Percentiles rank a stretch among this genome's conserved stretches.
phyloP scores from a whole-genome alignment of 2,113 vertebrate genomes.

The Pachycephala philippinensis region DNA sequence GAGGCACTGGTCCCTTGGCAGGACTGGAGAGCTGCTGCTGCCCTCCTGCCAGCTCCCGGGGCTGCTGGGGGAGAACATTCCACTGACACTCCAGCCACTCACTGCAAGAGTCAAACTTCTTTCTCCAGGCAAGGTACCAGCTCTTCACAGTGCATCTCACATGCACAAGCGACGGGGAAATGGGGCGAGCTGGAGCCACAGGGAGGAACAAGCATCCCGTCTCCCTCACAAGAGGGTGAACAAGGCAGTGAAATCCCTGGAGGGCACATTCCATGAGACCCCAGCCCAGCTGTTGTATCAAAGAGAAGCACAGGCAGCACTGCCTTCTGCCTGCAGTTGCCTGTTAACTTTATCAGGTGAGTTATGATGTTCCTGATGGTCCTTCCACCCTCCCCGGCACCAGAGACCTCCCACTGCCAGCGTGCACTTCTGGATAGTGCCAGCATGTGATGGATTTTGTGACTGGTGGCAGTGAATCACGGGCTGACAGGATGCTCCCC shows the following conservation, averaged over 20 bases:
- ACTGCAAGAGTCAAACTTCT: not conserved
- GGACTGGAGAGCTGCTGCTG: not conserved
- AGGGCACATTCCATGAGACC: fast-evolving
- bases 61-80: fast-evolving
- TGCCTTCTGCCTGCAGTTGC: not conserved
- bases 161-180: not conserved
- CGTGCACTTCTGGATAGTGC: not conserved
- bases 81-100: not conserved
- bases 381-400: not conserved
- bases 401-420: not conserved
- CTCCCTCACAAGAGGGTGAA: not conserved
- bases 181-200: fast-evolving
- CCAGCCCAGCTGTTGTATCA: not conserved
- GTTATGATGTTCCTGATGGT: not conserved
- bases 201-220: fast-evolving
- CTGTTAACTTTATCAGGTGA: not conserved
- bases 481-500: not conserved
- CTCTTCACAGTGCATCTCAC: not conserved
- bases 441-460: not conserved
- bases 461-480: not conserved
- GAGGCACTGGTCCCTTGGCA: not conserved
- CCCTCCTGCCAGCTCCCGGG: fast-evolving
- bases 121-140: not conserved
- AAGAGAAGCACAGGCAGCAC: not conserved
- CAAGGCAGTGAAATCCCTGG: not conserved